These are phyloP conservation scores for Metalampra italica DNA, from an alignment of 2,888 invertebrate genomes.

Conservation along the genomic window DNA sequence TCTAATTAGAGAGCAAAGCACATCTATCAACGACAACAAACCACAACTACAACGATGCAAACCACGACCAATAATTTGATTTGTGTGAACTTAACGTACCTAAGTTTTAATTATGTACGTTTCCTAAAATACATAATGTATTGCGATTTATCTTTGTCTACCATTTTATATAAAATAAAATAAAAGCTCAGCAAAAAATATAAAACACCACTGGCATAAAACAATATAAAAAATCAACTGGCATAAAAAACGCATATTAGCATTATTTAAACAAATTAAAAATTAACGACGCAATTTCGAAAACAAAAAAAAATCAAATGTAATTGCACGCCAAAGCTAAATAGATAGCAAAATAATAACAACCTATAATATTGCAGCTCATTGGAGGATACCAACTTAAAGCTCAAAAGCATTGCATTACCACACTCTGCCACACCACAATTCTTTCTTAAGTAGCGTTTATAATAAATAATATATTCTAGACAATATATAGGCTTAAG, in stretches of 20 bases:
- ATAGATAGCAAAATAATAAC: conserved; percentile 14
- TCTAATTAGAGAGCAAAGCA: too few species aligned
- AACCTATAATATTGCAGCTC: conserved; percentile 16
- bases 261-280: too few species aligned
- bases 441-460: not conserved
- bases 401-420: conserved; percentile 15
- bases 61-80: too few species aligned
- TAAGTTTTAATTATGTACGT: too few species aligned
- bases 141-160: not conserved
- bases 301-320: not conserved
- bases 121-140: too few species aligned
- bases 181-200: conserved; percentile 4
- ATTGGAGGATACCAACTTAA: conserved; percentile 9
- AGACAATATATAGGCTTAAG: not conserved
- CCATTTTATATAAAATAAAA: not conserved
- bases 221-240: conserved; percentile 17
- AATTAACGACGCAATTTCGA: not conserved
- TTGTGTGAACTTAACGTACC: too few species aligned
- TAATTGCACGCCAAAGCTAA: conserved; percentile 17
- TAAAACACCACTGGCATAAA: conserved; percentile 16
- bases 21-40: too few species aligned
- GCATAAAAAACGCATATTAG: conserved; percentile 5
- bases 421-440: not conserved
- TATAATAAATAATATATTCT: not conserved
- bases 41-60: too few species aligned